Conservation (phyloP, 2,797 vertebrate species). For the Pangasius krempfi region DNA sequence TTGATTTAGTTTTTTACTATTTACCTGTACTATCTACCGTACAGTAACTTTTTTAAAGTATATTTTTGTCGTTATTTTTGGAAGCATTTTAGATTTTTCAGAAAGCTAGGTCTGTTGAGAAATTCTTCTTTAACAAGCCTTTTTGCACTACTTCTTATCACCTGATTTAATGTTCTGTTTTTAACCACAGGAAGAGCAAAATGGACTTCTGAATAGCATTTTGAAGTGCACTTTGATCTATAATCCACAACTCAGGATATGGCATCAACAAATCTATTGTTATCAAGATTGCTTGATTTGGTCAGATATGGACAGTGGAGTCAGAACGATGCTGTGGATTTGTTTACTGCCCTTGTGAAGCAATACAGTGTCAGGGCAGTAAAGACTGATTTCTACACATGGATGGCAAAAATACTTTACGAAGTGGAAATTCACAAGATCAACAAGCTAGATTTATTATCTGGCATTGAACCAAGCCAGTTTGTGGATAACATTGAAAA, state of each 20-base stretch:
- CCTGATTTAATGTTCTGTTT: background rate
- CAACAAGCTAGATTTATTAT: background rate
- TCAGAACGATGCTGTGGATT: background rate
- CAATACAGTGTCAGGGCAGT: background rate
- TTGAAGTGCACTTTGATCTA: background rate
- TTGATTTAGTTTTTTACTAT: background rate
- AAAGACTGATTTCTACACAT: conserved; percentile 35
- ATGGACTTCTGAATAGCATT: background rate
- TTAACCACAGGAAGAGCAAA: background rate
- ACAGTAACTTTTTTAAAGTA: background rate
- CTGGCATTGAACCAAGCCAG: rapidly evolving
- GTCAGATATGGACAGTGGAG: conserved; percentile 59
- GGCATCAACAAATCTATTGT: conserved; percentile 8
- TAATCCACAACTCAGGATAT: conserved; percentile 2
- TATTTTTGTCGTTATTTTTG: background rate
- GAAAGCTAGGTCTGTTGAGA: background rate
- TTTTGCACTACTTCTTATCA: background rate
- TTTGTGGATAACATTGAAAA: background rate
- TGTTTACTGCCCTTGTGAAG: conserved; percentile 61
- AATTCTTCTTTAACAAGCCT: background rate
- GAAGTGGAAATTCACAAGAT: conserved; percentile 60
- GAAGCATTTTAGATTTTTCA: background rate
- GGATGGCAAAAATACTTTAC: conserved; percentile 63
- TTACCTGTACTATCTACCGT: background rate
- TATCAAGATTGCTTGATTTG: conserved; percentile 52